phyloP scores from a whole-genome alignment of 2,888 invertebrate genomes.

The Galerucella pusilla region DNA sequence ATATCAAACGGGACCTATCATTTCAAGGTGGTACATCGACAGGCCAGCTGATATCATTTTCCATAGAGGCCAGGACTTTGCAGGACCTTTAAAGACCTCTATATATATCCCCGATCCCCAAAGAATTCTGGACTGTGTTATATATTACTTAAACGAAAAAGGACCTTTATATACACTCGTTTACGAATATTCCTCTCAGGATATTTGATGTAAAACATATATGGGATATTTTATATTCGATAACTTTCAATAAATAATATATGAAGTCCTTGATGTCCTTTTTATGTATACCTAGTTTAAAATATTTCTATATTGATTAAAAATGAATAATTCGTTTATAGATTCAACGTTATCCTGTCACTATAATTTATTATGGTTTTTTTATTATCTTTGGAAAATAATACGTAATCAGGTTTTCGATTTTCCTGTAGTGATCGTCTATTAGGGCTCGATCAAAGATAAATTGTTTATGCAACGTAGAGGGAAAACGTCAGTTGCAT shows the following conservation, averaged over 20 bases:
- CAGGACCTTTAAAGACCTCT: conserved; percentile 27
- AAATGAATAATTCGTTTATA: neutral
- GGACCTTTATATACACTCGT: conserved; percentile 16
- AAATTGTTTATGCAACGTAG: conserved; percentile 54
- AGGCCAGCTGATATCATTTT: conserved; percentile 51
- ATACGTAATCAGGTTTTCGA: conserved; percentile 22
- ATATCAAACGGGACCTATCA: conserved; percentile 65
- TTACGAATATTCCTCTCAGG: conserved; percentile 45
- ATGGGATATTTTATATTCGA: conserved; percentile 45
- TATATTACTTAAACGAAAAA: conserved; percentile 45
- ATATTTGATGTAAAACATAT: conserved; percentile 51
- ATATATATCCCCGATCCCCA: conserved; percentile 42
- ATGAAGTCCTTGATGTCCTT: neutral
- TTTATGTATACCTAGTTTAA: too few relatives aligned
- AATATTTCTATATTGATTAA: too few relatives aligned
- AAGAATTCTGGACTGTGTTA: conserved; percentile 44
- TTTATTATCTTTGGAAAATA: conserved; percentile 11
- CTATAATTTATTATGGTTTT: neutral
- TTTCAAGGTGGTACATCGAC: conserved; percentile 62
- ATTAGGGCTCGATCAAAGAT: conserved; percentile 34
- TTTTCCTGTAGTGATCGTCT: conserved; percentile 32
- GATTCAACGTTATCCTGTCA: neutral
- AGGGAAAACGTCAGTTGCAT: conserved; percentile 54
- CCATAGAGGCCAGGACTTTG: conserved; percentile 45
- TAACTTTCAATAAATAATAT: conserved; percentile 37